phyloP scores from a whole-genome alignment of 2,113 vertebrate species.

The Microtus oregoni region DNA sequence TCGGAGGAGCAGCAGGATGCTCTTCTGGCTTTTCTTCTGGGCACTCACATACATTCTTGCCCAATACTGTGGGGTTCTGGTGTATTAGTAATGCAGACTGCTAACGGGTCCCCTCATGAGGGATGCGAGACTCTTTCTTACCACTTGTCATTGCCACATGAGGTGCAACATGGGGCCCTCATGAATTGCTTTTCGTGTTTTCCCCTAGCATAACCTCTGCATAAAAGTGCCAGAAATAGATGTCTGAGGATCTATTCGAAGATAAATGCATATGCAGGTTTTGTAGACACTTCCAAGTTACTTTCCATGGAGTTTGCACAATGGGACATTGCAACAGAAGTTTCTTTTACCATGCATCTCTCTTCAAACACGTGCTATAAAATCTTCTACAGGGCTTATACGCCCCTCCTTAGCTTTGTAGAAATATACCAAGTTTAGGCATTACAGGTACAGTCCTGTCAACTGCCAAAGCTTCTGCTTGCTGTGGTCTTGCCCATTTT shows the following conservation, averaged over 20 bases:
- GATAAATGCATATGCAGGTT: background rate
- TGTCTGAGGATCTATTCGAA: background rate
- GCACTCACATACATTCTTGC: background rate
- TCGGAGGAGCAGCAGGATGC: rapidly evolving
- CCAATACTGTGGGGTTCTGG: rapidly evolving
- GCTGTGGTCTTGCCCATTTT: too few species aligned
- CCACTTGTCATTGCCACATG: background rate
- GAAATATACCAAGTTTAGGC: background rate
- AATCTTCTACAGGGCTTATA: background rate
- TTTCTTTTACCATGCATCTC: background rate
- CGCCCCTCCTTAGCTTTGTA: background rate
- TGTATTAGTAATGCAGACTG: too few species aligned
- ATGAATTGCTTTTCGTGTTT: background rate
- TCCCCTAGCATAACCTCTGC: background rate
- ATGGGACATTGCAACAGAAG: background rate
- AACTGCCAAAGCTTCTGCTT: background rate
- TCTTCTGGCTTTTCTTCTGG: background rate
- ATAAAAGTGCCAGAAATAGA: background rate
- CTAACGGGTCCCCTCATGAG: background rate
- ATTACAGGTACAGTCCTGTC: background rate
- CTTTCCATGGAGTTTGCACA: background rate
- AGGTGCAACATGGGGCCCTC: too few species aligned
- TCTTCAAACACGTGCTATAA: background rate
- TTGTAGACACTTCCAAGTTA: background rate
- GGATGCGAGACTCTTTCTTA: background rate